Percentiles rank a stretch among this genome's conserved stretches.
Conservation (phyloP, 2,113 vertebrate genomes). For the Cyanoramphus novaezelandiae region DNA sequence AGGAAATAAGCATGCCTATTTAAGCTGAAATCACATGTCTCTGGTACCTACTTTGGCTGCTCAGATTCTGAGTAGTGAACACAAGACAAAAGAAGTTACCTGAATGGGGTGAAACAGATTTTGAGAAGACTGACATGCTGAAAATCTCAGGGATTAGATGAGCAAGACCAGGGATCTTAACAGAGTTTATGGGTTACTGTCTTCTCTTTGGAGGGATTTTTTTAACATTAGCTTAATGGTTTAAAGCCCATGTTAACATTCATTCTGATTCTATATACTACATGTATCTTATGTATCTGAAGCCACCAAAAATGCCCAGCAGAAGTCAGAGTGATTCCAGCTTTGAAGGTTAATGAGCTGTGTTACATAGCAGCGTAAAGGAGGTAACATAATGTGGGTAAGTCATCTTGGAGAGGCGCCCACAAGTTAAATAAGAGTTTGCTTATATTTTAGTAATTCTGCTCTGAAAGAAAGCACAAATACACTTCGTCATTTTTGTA, state of each 20-base stretch:
- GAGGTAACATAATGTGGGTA: rapidly evolving
- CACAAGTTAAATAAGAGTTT: background rate
- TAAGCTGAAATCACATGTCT: background rate
- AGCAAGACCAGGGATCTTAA: background rate
- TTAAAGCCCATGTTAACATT: background rate
- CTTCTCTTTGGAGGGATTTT: background rate
- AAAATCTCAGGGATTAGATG: background rate
- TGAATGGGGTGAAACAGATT: background rate
- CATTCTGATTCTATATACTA: background rate
- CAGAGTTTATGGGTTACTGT: background rate
- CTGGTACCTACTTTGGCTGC: background rate
- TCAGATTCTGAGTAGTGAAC: background rate
- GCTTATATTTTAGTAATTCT: background rate
- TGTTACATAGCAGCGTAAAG: background rate
- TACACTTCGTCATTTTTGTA: background rate
- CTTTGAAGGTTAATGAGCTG: background rate
- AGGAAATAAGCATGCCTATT: background rate
- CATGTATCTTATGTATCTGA: background rate
- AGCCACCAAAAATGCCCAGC: background rate
- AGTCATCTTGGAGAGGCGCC: background rate
- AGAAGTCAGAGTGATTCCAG: background rate
- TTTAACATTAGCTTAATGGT: background rate
- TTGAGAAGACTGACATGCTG: background rate
- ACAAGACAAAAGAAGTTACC: background rate
- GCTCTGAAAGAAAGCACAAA: background rate